Evolutionary conservation across 2,888 invertebrate species (phyloP), one percentile per base, ranked within the genome.

Genomic region (Dioctria rufipes): DNA sequence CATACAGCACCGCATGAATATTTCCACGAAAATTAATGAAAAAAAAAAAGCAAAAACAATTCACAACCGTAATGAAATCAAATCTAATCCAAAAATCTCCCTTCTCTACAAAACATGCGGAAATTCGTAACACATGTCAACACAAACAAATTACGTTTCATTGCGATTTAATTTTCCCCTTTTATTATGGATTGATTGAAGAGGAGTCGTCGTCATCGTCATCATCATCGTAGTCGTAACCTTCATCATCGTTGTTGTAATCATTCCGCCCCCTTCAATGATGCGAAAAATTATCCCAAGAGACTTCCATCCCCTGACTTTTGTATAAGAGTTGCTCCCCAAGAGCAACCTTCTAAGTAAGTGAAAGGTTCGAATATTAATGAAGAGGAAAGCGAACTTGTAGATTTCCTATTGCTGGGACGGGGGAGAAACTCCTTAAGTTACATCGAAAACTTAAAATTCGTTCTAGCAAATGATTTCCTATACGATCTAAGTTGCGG

Each of bases 81-180:
- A 73, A 39, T 73, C 11, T 73, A 73, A 73, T 73, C 73, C 73
- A 4, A 13, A 73, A 60, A 73, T 73, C 73, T 60, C n/a, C 42
- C 61, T 37, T 43, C 37, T 3, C 8, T 9, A 25, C 5, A 4
- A 2, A 25, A 37, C 4, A 3, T 9, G 11, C n/a, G 6, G 82
- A 84, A 84, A 85, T 85, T 84, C 83, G 84, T 84, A 85, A 85
- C 84, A 85, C 84, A 85, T 85, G 84, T 85, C 84, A 85, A 84
- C 83, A 84, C 84, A 85, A 84, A 85, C 84, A 83, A 84, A 85
- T 85, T 85, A 84, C 84, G 83, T 71, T 84, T 84, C 83, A 84
- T 84, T 84, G 84, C 80, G 83, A 84, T 84, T 83, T 84, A 83
- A 82, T 83, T 83, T 83, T 80, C 69, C 71, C 61, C 13, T 11